Conservation (phyloP, 2,113 vertebrate species). For the Platycercus adscitus region DNA sequence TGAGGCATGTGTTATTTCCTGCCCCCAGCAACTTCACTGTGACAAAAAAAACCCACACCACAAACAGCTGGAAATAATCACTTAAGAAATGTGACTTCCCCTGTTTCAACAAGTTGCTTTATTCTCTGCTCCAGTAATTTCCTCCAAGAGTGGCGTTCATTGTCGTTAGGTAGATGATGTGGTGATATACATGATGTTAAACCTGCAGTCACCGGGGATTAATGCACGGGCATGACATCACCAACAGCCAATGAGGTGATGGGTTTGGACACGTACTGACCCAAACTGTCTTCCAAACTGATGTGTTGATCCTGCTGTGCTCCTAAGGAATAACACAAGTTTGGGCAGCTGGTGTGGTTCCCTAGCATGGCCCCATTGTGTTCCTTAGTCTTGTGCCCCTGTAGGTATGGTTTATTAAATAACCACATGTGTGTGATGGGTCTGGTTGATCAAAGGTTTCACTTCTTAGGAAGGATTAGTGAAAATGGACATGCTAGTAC, state of each 20-base stretch:
- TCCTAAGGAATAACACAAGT: neutral
- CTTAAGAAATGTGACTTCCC: neutral
- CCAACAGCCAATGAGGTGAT: constrained; percentile 66
- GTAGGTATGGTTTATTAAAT: rapidly evolving
- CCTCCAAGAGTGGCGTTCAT: neutral
- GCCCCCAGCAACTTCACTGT: constrained; percentile 41
- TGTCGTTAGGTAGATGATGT: constrained; percentile 24
- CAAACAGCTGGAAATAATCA: neutral
- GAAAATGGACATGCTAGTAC: neutral
- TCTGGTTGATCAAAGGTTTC: neutral
- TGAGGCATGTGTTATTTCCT: neutral
- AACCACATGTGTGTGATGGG: neutral
- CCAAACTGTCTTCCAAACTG: constrained; percentile 36
- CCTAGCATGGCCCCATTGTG: neutral
- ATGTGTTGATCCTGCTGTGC: neutral
- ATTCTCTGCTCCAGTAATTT: constrained; percentile 23
- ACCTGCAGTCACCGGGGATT: constrained; percentile 63
- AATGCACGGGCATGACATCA: constrained; percentile 72
- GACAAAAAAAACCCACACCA: neutral
- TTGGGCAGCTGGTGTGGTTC: neutral
- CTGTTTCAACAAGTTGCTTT: constrained; percentile 63
- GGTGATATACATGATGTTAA: constrained; percentile 38
- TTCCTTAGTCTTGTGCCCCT: neutral
- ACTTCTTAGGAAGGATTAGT: neutral
- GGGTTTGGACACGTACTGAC: constrained; percentile 43